These are phyloP conservation scores for Sarotherodon lohbergeri DNA, from an alignment of 2,113 vertebrate genomes.

Conservation along the genomic window DNA sequence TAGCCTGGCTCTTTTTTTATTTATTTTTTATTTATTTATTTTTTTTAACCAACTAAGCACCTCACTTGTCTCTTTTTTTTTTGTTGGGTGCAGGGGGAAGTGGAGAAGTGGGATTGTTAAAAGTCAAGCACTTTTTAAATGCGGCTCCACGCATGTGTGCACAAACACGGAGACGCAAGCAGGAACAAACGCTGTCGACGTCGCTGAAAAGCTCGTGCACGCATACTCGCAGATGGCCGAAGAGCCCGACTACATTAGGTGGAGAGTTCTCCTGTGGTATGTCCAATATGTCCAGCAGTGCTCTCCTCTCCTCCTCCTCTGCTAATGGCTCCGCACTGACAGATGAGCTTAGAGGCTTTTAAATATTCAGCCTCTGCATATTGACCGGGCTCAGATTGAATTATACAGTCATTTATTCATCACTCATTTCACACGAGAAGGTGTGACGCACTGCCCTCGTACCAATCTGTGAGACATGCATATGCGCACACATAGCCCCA, in stretches of 20 bases:
- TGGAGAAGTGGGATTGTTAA: constrained; percentile 12
- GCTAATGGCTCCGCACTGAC: constrained; percentile 39
- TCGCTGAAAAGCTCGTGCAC: not conserved
- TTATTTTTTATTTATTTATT: not conserved
- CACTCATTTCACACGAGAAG: constrained; percentile 59
- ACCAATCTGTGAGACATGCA: constrained; percentile 48
- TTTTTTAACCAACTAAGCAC: constrained; percentile 27
- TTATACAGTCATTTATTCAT: constrained; percentile 66
- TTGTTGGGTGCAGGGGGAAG: not conserved
- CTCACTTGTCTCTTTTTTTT: constrained; percentile 36
- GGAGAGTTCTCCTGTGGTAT: constrained; percentile 11
- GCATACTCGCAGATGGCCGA: not conserved
- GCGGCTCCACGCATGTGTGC: not conserved
- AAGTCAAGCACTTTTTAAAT: constrained; percentile 41
- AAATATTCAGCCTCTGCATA: constrained; percentile 59
- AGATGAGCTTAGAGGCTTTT: constrained; percentile 50
- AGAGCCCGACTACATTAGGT: not conserved
- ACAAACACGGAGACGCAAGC: not conserved
- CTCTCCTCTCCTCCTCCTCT: constrained; percentile 1
- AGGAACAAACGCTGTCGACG: not conserved
- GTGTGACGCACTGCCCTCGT: constrained; percentile 49
- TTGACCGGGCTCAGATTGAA: constrained; percentile 55
- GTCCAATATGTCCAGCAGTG: constrained; percentile 24
- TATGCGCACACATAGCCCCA: constrained; percentile 20
- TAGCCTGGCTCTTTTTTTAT: constrained; percentile 19